Base-by-base conservation (phyloP, 2,888 invertebrate genomes). In the Andrena bicolor region DNA sequence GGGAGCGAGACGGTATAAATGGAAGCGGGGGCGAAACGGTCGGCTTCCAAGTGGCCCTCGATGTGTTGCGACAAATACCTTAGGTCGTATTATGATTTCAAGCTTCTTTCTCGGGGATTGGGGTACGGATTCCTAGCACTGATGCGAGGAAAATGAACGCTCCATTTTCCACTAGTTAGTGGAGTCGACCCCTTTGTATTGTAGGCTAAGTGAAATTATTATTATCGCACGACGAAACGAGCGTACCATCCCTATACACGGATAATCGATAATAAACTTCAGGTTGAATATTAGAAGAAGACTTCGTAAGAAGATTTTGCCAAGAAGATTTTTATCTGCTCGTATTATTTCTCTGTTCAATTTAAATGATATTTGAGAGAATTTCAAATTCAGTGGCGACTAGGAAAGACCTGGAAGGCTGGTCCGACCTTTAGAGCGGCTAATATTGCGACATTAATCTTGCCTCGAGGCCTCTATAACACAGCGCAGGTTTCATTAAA, bases 361-460 rank as follows among this genome's bases (percentile, higher is more conserved):
- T 20, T 69, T 61, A 35, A 61, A 76, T 58, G 32, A 26, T n/a
- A 72, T 49, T n/a, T 30, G 28, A 23, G 28, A 35, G 35, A 60
- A 51, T 35, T 72, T 83, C 71, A 76, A 76, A 53, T 28, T n/a
- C n/a, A 63, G 32, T 73, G 30, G 63, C 23, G 68, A 28, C 20
- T 26, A 48, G 64, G 13, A 41, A 41, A 77, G 77, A 76, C 74
- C 64, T 76, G 63, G 41, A 66, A 61, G 74, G 61, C 48, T 28
- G 72, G 75, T 64, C 80, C 58, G 70, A 61, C 76, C 84, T 51
- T 76, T 60, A 68, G 30, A 68, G 32, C 30, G 64, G 61, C 66
- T 84, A 84, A 84, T 84, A 84, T 65, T 26, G 49, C 41, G 60
- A 69, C 74, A 82, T 86, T 86, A 86, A 86, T 86, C 86, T 86